Conservation (phyloP, 1,140 invertebrate genomes). For the Pogonus chalceus region DNA sequence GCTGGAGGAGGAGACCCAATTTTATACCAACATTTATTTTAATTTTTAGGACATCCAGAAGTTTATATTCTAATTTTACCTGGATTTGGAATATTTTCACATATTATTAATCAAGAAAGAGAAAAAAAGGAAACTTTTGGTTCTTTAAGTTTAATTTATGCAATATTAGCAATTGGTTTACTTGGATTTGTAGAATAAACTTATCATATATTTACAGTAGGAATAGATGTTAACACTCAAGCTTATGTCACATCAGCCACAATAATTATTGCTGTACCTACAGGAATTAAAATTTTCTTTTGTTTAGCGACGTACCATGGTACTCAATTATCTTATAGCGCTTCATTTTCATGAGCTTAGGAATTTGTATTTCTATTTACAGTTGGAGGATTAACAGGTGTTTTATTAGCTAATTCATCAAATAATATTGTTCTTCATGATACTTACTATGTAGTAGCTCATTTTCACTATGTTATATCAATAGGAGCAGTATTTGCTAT, state of each 20-base stretch:
- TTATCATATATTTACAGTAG: conserved; percentile 64
- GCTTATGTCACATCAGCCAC: conserved; percentile 63
- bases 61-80: too few species aligned
- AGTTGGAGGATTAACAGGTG: too few species aligned
- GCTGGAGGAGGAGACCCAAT: too few species aligned
- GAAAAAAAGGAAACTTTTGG: too few species aligned
- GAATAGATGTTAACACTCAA: too few species aligned
- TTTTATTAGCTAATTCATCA: conserved; percentile 58
- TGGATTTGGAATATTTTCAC: too few species aligned
- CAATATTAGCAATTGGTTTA: too few species aligned
- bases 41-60: too few species aligned
- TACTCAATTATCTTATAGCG: conserved; percentile 40
- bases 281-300: conserved; percentile 62
- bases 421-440: conserved; percentile 62
- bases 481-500: conserved; percentile 61
- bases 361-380: conserved; percentile 67
- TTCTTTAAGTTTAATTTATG: conserved; percentile 51
- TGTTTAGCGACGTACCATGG: conserved; percentile 48
- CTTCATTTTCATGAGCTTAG: conserved; percentile 48
- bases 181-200: conserved; percentile 62
- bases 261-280: too few species aligned
- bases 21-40: too few species aligned
- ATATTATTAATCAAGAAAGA: too few species aligned
- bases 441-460: conserved; percentile 65
- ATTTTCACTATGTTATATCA: conserved; percentile 61